Percentiles rank a stretch among this genome's conserved stretches.
phyloP scores from a whole-genome alignment of 2,113 vertebrate species.

The Panthera uncia region DNA sequence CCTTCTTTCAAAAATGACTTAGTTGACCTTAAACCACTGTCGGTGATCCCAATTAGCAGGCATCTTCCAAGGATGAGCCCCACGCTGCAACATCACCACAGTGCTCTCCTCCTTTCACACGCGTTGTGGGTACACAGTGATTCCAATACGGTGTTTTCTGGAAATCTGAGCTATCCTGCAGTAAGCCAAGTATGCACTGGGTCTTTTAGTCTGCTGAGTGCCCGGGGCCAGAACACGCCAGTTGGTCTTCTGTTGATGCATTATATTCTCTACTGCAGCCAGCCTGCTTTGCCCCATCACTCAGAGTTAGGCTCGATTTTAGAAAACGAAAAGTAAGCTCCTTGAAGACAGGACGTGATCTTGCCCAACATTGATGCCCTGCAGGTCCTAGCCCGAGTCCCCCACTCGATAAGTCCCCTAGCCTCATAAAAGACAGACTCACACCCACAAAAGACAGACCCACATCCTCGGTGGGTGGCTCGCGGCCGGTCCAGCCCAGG shows the following conservation, averaged over 20 bases:
- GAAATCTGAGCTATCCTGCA: not conserved
- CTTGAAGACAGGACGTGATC: not conserved
- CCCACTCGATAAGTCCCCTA: not conserved
- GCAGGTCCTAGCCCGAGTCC: not conserved
- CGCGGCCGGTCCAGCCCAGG: not conserved
- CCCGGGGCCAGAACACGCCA: accelerated
- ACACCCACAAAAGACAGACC: not conserved
- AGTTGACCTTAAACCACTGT: not conserved
- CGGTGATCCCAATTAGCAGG: accelerated
- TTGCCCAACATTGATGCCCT: not conserved
- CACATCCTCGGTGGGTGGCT: accelerated
- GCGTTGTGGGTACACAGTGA: accelerated
- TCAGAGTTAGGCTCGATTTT: not conserved
- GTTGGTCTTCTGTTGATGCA: accelerated
- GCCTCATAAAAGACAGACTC: not conserved
- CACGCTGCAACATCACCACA: accelerated
- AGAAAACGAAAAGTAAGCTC: not conserved
- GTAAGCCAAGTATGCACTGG: too few relatives aligned
- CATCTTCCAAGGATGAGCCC: not conserved
- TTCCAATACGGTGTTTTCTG: accelerated
- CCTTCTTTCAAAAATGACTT: not conserved
- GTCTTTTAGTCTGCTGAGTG: not conserved
- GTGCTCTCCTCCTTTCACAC: not conserved
- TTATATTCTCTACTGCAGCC: too few relatives aligned
- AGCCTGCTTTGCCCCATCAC: not conserved